These are phyloP conservation scores for Tenthredo mesomela DNA, from an alignment of 2,888 invertebrate species.

Conservation along the genomic window DNA sequence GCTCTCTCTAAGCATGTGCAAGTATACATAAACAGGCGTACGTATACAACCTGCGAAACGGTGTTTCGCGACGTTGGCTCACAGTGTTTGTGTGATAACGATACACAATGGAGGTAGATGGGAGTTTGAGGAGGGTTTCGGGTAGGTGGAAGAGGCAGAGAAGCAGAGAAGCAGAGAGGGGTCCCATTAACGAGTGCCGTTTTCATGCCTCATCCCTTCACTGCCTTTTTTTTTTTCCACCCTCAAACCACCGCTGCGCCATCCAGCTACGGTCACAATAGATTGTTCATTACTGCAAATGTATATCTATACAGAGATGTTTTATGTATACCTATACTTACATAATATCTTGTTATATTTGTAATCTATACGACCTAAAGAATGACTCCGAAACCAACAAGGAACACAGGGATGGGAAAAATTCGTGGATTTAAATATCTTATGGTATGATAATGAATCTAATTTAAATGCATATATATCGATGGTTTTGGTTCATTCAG, in stretches of 20 bases:
- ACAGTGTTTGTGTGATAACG: conserved; percentile 44
- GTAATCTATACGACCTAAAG: not conserved
- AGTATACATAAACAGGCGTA: not conserved
- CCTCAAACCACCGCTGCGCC: conserved; percentile 53
- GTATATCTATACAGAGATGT: not conserved
- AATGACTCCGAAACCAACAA: not conserved
- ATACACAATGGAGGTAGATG: conserved; percentile 41
- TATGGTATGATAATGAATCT: not conserved
- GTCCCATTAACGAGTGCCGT: conserved; percentile 74
- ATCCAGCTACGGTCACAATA: conserved; percentile 71
- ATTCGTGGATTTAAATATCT: not conserved
- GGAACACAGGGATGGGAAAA: not conserved
- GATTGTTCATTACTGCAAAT: conserved; percentile 74
- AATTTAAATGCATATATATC: not conserved
- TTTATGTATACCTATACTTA: not conserved
- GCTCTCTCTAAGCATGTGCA: not conserved
- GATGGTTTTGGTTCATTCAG: not conserved
- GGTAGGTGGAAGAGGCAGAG: not conserved
- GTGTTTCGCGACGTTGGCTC: not conserved
- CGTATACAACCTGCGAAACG: not conserved
- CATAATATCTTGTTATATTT: not conserved
- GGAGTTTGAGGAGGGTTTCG: conserved; percentile 21
- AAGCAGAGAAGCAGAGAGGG: conserved; percentile 52
- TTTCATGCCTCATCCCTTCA: conserved; percentile 65
- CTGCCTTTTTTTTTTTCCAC: not conserved